Conservation (phyloP, 2,797 vertebrate genomes). For the Dicrostonyx torquatus region DNA sequence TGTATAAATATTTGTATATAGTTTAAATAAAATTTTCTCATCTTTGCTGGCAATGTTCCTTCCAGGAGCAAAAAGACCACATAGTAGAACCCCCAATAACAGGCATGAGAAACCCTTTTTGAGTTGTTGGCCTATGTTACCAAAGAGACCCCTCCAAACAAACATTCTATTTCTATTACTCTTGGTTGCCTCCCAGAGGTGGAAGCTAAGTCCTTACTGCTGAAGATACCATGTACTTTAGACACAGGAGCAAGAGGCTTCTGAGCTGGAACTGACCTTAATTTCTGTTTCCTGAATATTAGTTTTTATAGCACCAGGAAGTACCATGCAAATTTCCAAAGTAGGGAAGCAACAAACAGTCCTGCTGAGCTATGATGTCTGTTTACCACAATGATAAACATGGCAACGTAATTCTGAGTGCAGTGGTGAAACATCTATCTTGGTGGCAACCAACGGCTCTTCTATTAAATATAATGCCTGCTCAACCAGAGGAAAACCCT, state of each 20-base stretch:
- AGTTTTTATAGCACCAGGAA: neutral
- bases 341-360: neutral
- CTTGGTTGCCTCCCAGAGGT: neutral
- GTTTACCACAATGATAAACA: neutral
- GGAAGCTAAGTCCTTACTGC: neutral
- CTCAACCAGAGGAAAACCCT: neutral
- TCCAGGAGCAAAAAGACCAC: neutral
- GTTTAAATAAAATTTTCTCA: neutral
- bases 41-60: neutral
- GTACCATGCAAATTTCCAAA: neutral
- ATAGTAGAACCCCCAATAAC: neutral
- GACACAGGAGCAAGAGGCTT: neutral
- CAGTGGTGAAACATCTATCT: neutral
- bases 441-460: neutral
- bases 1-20: neutral
- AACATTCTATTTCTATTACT: neutral
- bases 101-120: neutral
- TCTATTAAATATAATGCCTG: neutral
- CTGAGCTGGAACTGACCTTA: neutral
- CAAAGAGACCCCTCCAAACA: neutral
- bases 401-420: neutral
- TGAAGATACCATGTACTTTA: neutral
- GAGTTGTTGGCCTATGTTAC: neutral
- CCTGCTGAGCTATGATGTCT: neutral
- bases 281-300: neutral